phyloP scores from a whole-genome alignment of 2,888 invertebrate species.

The Aspidiotus rigidus region DNA sequence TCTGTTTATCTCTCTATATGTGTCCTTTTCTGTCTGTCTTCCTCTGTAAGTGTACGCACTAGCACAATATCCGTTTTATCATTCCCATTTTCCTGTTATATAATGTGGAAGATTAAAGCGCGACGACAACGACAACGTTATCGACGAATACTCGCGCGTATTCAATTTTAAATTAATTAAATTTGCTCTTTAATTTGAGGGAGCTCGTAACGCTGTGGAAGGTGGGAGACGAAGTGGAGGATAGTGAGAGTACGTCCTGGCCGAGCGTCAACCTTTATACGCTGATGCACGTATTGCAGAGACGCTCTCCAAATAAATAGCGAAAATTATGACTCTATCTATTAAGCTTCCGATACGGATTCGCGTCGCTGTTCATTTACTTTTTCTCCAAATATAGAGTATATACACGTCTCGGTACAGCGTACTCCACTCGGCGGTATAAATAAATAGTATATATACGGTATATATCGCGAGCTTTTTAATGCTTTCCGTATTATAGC shows the following conservation, averaged over 20 bases:
- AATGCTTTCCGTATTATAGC: neutral
- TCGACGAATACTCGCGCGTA: neutral
- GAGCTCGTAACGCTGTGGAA: too few species aligned
- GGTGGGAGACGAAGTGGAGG: too few species aligned
- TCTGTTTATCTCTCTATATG: too few species aligned
- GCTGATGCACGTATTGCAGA: neutral
- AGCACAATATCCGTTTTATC: too few species aligned
- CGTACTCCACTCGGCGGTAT: too few species aligned
- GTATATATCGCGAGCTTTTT: slow-evolving; percentile 1
- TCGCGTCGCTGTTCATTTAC: too few species aligned
- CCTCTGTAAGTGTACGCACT: too few species aligned
- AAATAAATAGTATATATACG: neutral
- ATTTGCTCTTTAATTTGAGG: neutral
- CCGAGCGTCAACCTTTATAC: neutral
- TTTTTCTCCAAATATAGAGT: too few species aligned
- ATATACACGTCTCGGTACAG: too few species aligned
- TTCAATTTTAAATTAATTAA: slow-evolving; percentile 2
- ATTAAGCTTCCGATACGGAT: too few species aligned
- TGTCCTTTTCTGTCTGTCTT: too few species aligned
- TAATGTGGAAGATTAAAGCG: neutral
- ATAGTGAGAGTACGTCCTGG: neutral
- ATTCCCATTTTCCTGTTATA: neutral
- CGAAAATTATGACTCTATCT: slow-evolving; percentile 2
- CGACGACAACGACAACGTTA: neutral
- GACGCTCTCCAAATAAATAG: neutral